phyloP scores from a whole-genome alignment of 2,797 vertebrate species.

The Cryptoprocta ferox region DNA sequence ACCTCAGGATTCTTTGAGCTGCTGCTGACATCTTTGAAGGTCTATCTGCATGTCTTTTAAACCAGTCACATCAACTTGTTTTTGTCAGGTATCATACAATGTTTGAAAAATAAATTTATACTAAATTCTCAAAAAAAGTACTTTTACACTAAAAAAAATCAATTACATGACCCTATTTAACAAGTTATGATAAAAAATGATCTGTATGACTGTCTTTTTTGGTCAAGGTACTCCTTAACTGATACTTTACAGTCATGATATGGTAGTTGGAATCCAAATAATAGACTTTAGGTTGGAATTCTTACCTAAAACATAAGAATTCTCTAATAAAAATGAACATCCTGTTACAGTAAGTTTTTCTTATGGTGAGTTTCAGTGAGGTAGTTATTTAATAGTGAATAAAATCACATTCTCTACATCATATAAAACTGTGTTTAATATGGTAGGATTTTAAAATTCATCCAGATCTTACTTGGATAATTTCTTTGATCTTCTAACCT shows the following conservation, averaged over 20 bases:
- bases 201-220: background rate
- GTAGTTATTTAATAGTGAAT: constrained; percentile 21
- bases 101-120: constrained; percentile 25
- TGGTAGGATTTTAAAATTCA: constrained; percentile 26
- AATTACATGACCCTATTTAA: background rate
- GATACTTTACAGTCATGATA: background rate
- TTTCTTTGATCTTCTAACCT: background rate
- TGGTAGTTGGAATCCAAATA: background rate
- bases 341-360: background rate
- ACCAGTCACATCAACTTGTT: background rate
- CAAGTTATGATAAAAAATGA: background rate
- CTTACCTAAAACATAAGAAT: constrained; percentile 22
- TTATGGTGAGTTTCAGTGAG: background rate
- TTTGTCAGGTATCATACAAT: background rate
- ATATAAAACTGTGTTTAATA: constrained; percentile 21
- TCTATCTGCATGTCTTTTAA: constrained; percentile 19
- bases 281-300: constrained; percentile 54
- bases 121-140: constrained; percentile 18
- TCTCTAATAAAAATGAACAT: constrained; percentile 34
- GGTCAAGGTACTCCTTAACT: background rate
- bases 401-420: constrained; percentile 18
- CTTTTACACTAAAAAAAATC: background rate
- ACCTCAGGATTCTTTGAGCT: background rate
- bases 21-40: background rate
- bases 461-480: background rate